Evolutionary conservation across 2,797 vertebrate species (phyloP).

Genomic region (Ceryle rudis): DNA sequence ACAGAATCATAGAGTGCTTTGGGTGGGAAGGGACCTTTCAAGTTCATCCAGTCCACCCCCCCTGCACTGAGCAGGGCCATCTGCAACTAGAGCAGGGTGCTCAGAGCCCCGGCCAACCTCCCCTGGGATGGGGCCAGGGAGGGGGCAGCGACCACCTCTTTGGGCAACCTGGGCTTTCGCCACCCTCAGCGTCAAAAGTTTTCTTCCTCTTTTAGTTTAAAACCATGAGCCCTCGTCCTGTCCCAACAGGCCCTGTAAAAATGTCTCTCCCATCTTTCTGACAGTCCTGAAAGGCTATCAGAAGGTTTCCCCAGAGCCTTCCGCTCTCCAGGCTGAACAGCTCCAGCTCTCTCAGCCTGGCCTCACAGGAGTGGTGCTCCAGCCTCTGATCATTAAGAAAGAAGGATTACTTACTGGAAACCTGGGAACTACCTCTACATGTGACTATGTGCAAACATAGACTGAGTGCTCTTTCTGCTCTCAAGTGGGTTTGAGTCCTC

Average conservation of each 20-base stretch:
- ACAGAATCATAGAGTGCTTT: neutral
- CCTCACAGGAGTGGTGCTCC: neutral
- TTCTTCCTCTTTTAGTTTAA: neutral
- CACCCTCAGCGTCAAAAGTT: neutral
- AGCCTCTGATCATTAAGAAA: neutral
- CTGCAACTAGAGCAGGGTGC: neutral
- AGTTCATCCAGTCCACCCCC: neutral
- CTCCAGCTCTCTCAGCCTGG: neutral
- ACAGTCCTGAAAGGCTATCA: neutral
- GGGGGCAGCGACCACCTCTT: neutral
- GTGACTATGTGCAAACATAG: neutral
- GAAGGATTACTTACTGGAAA: neutral
- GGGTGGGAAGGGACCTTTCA: neutral
- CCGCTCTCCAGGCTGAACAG: neutral
- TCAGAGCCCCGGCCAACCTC: neutral
- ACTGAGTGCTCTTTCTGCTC: neutral
- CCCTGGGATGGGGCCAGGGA: too few relatives aligned
- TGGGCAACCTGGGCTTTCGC: neutral
- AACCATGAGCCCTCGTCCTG: neutral
- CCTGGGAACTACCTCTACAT: neutral
- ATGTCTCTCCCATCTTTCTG: neutral
- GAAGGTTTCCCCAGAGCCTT: neutral
- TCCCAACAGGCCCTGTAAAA: neutral
- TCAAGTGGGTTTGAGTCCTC: neutral
- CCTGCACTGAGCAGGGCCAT: neutral